A percentile compares a stretch with the other conserved stretches of the same genome.
phyloP scores from a whole-genome alignment of 2,888 invertebrate species.

The Sarcophaga subvicina region DNA sequence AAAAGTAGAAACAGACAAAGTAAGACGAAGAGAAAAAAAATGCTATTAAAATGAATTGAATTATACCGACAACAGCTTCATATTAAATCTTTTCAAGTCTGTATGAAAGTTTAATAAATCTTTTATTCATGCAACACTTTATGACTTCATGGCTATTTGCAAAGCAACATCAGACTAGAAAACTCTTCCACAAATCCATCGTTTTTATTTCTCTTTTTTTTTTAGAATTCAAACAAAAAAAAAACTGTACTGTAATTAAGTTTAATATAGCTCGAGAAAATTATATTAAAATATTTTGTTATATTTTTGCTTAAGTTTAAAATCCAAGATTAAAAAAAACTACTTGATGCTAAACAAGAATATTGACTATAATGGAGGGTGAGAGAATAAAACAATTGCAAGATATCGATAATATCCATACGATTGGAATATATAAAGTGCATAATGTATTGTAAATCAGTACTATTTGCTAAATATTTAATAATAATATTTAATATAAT shows the following conservation, averaged over 20 bases:
- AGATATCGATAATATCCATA: no score
- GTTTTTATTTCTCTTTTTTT: conserved; percentile 3
- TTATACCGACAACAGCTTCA: conserved; percentile 69
- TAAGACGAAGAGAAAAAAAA: conserved; percentile 29
- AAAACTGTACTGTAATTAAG: conserved; percentile 3
- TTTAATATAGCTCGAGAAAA: conserved; percentile 17
- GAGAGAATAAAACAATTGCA: no score
- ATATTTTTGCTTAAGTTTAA: no score
- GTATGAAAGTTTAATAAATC: conserved; percentile 72
- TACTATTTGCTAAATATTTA: no score
- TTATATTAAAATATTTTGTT: background rate
- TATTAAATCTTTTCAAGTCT: conserved; percentile 70
- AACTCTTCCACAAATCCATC: background rate
- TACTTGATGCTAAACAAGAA: background rate
- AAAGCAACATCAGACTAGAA: conserved; percentile 30
- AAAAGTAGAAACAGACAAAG: conserved; percentile 43
- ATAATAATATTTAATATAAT: no score
- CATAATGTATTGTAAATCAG: no score
- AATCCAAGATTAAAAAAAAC: background rate
- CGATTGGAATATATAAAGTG: no score
- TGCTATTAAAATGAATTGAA: conserved; percentile 59
- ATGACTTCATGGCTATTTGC: conserved; percentile 69
- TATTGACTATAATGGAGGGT: no score
- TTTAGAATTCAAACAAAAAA: conserved; percentile 31
- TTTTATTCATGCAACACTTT: conserved; percentile 69